phyloP scores from a whole-genome alignment of 1,140 invertebrate genomes.

The Drosophila biarmipes region DNA sequence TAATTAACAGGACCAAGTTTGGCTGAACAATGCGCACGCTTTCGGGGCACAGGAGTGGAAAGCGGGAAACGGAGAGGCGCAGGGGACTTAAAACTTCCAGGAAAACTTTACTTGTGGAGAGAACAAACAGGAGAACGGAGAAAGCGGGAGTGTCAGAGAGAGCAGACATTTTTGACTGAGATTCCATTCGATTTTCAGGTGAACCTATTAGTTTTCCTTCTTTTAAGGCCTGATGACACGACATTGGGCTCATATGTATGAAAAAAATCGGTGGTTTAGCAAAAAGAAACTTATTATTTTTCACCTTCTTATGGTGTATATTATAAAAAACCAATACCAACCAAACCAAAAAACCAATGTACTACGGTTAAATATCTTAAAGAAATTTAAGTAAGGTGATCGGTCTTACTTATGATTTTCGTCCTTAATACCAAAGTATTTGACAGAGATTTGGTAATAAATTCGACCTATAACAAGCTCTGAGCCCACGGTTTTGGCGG shows the following conservation, averaged over 20 bases:
- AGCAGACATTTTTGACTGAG: not conserved
- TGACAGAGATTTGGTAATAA: no score
- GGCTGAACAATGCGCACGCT: slow-evolving; percentile 58
- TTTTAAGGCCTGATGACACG: not conserved
- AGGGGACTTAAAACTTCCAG: slow-evolving; percentile 12
- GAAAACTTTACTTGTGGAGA: slow-evolving; percentile 22
- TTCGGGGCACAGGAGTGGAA: slow-evolving; percentile 36
- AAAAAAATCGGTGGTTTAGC: no score
- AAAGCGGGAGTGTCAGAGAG: not conserved
- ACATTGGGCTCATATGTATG: no score
- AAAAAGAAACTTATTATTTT: no score
- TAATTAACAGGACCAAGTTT: slow-evolving; percentile 73
- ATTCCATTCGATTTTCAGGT: slow-evolving; percentile 7
- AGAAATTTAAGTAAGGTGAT: no score
- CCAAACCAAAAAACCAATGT: no score
- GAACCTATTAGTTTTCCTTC: not conserved
- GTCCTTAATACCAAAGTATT: no score
- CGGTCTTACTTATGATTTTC: no score
- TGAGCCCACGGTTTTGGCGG: slow-evolving; percentile 11
- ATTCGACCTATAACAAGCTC: no score
- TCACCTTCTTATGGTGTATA: no score
- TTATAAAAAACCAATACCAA: no score
- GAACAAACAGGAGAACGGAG: not conserved
- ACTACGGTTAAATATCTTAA: no score
- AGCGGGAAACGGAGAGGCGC: slow-evolving; percentile 1